A percentile compares a stretch with the other conserved stretches of the same genome.
These are phyloP conservation scores for Cephus cinctus DNA, from an alignment of 1,140 invertebrate species.

Conservation along the genomic window DNA sequence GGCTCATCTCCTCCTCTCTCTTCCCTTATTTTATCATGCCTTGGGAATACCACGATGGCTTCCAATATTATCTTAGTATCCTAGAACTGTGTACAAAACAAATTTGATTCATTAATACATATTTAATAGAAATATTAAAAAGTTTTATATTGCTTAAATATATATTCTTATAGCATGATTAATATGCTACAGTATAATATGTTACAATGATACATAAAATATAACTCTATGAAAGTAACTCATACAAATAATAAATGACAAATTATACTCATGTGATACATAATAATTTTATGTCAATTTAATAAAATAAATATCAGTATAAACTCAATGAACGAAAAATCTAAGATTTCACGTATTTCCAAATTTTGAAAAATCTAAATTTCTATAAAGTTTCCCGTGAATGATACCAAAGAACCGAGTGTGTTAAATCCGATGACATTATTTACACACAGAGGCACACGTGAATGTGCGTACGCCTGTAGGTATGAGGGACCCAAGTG, in stretches of 20 bases:
- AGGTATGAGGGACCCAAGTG: conserved; percentile 27
- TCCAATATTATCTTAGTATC: conserved; percentile 15
- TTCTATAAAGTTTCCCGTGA: no score
- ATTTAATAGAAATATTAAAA: conserved; percentile 13
- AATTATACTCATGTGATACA: no score
- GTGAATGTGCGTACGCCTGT: conserved; percentile 23
- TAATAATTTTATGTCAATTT: no score
- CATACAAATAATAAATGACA: no score
- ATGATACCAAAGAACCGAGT: conserved; percentile 1
- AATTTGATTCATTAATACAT: not conserved
- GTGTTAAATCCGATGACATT: not conserved
- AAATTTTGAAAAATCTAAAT: conserved; percentile 7
- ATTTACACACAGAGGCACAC: not conserved
- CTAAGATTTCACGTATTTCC: no score
- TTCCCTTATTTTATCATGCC: conserved; percentile 52
- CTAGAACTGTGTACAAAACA: conserved; percentile 2
- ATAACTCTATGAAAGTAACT: no score
- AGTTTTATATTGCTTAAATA: conserved; percentile 16
- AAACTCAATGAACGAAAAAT: no score
- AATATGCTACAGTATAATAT: no score
- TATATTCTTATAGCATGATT: conserved; percentile 5
- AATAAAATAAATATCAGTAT: no score
- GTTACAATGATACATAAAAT: no score
- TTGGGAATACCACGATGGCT: conserved; percentile 25
- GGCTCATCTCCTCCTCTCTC: conserved; percentile 53